Evolutionary conservation across 2,113 vertebrate genomes (phyloP), one percentile per base, ranked within the genome.

Genomic region (Petroica traversi): DNA sequence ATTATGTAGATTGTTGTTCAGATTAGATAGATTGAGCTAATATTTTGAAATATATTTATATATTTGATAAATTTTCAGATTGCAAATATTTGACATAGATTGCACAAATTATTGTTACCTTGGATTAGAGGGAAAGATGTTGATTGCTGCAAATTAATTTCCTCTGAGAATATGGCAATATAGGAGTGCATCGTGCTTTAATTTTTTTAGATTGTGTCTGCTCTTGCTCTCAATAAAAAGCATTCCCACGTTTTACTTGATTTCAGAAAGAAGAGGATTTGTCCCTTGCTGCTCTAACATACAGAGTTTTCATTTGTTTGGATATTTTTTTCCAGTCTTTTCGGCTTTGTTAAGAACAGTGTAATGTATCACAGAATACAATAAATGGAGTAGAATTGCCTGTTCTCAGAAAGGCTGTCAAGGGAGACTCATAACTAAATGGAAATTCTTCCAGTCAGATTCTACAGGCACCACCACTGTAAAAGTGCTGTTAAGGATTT

Each of bases 301-400:
- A 49, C 40, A 85, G n/a, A 89, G 33, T 38, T 95, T 79, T 95
- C 66, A 92, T 93, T 90, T 90, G 78, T 90, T 95, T 94, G 46
- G 80, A 51, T 83, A 46, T 57, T 72, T 95, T 95, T 89, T 93
- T 75, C 40, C 41, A 76, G 87, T 66, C 58, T 34, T 97, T 85
- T 94, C 85, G 69, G 45, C 80, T 95, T 75, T 94, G 91, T 92
- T 91, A 94, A 85, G 84, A 92, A 31, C 77, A 77, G 29, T 68
- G 51, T 63, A 78, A 86, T 57, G 45, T 94, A 46, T 83, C 64
- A 67, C 7, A 68, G 68, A 88, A 45, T 26, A 22, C 80, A 95
- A 95, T 94, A 95, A 95, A 73, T 58, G 66, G 58, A 73, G 63
- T 54, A 92, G 87, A 93, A 89, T 80, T 87, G 71, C 29, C 66